Base-by-base conservation (phyloP, 2,113 vertebrate genomes). In the Picathartes gymnocephalus region DNA sequence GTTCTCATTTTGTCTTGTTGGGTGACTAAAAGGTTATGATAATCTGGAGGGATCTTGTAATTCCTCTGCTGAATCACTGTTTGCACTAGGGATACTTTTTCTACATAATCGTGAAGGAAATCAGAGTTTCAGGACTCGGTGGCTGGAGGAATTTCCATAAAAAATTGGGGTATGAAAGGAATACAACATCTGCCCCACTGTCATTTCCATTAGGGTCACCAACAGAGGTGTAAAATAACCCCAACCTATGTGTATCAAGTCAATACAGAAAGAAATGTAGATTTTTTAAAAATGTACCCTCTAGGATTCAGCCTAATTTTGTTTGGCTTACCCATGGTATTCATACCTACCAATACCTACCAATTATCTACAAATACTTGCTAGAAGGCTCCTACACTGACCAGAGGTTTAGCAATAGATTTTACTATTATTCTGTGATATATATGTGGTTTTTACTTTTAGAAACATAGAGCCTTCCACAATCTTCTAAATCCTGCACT, bases 1-100 rank as follows among this genome's bases (percentile, higher is more conserved):
- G 54, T 25, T 65, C 68, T 92, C 68, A 0, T 88, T 97, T 92
- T 78, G 19, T 96, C 92, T 88, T 86, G 18, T 65, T 95, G 92
- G 82, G 58, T 88, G 85, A 88, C 50, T 69, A 58, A 88, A 92
- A 90, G 11, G 50, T 90, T 90, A 62, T 39, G 45, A 40, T 68
- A 77, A 92, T 92, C 79, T 86, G 20, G 33, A 65, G 47, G 44
- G 51, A 83, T 44, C 21, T 31, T 60, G 13, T 50, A 83, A 58
- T 51, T 93, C 40, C 8, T 80, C 42, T 5, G 2, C 30, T 82
- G 68, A 69, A 80, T 54, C 39, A 31, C n/a, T 86, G 4, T 40
- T 27, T 58, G 56, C n/a, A 60, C 15, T 45, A n/a, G 68, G 8
- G 22, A 37, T 60, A 37, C 22, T 74, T 92, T 48, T 84, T 31